Conservation (phyloP, 2,888 invertebrate species). For the Acronicta alni region DNA sequence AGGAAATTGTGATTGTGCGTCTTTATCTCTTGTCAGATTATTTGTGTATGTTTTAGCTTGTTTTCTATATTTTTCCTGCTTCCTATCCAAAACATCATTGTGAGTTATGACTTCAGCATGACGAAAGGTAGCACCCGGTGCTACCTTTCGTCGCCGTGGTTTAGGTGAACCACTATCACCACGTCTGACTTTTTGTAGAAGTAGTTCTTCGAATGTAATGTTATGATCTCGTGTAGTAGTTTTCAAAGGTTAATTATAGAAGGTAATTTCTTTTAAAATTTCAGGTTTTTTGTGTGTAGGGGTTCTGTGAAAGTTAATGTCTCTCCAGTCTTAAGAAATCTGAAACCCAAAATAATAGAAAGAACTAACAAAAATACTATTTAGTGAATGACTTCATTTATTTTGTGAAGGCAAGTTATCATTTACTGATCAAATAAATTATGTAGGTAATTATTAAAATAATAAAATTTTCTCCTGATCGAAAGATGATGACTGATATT, state of each 20-base stretch:
- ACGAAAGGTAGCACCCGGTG: no score
- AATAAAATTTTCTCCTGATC: no score
- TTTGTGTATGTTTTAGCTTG: background rate
- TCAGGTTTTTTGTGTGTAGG: background rate
- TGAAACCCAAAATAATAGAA: no score
- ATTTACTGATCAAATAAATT: no score
- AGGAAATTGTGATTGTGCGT: background rate
- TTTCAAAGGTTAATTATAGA: background rate
- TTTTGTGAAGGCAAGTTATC: no score
- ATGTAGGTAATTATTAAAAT: no score
- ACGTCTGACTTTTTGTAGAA: background rate
- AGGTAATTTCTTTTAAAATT: background rate
- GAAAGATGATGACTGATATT: no score
- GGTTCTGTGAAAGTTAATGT: no score
- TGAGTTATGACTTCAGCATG: constrained; percentile 14
- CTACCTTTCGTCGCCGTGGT: constrained; percentile 5
- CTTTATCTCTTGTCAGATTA: background rate
- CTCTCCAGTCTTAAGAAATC: no score
- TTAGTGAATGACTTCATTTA: no score
- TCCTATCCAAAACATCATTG: background rate
- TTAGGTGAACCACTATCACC: constrained; percentile 2
- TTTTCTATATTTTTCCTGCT: background rate
- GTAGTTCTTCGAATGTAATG: background rate
- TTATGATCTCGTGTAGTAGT: background rate
- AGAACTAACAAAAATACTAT: no score